Conservation (phyloP, 1,140 invertebrate species). For the Ctenoplectra terminalis region DNA sequence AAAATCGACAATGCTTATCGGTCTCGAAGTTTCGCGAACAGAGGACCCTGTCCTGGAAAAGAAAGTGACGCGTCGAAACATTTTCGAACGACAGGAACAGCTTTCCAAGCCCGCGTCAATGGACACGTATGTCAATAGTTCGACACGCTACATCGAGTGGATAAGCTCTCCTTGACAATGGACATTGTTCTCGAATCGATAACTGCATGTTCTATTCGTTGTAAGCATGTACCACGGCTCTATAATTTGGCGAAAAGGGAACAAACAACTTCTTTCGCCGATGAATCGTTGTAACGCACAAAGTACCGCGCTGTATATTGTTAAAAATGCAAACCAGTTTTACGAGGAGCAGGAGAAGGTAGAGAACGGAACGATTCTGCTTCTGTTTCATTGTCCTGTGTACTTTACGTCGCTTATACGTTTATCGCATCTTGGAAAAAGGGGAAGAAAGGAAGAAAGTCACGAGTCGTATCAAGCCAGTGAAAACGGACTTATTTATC, state of each 20-base stretch:
- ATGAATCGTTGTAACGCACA: not conserved
- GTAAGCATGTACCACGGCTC: not conserved
- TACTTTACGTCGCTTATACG: slow-evolving; percentile 54
- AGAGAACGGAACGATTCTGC: not conserved
- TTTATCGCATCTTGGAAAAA: slow-evolving; percentile 57
- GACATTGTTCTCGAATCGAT: slow-evolving; percentile 29
- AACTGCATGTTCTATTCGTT: not conserved
- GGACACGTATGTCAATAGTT: not conserved
- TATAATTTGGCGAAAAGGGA: not conserved
- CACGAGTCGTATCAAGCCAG: slow-evolving; percentile 45
- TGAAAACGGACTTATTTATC: slow-evolving; percentile 65
- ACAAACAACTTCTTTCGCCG: not conserved
- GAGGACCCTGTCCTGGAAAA: not conserved
- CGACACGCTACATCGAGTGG: not conserved
- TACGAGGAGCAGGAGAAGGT: not conserved
- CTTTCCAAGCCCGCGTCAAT: not conserved
- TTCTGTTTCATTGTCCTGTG: slow-evolving; percentile 40
- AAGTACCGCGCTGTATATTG: not conserved
- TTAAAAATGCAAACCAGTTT: slow-evolving; percentile 36
- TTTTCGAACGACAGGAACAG: not conserved
- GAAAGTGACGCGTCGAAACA: not conserved
- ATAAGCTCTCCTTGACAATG: slow-evolving; percentile 21
- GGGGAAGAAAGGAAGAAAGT: slow-evolving; percentile 29
- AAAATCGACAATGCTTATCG: slow-evolving; percentile 47
- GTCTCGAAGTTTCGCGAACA: slow-evolving; percentile 29